A percentile compares a stretch with the other conserved stretches of the same genome.
These are phyloP conservation scores for Tamandua tetradactyla DNA, from an alignment of 2,797 vertebrate genomes.

Conservation along the genomic window DNA sequence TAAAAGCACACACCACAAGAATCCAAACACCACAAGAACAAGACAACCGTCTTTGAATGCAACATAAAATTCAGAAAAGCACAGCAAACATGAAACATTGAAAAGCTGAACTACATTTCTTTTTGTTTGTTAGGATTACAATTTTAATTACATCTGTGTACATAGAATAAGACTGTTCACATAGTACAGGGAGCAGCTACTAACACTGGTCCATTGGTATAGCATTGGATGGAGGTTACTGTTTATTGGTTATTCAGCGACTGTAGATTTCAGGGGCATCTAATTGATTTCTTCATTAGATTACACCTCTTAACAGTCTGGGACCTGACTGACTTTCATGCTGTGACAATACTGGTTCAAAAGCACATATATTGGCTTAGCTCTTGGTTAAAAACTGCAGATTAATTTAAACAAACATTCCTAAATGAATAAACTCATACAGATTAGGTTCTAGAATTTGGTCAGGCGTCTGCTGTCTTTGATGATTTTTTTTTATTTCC, in stretches of 20 bases:
- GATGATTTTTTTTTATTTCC: slow-evolving; percentile 79
- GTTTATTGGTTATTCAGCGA: slow-evolving; percentile 91
- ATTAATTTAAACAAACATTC: slow-evolving; percentile 79
- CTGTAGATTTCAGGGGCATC: slow-evolving; percentile 89
- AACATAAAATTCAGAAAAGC: slow-evolving; percentile 91
- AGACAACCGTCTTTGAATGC: slow-evolving; percentile 91
- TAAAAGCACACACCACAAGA: slow-evolving; percentile 95
- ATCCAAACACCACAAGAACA: slow-evolving; percentile 95
- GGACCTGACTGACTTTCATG: slow-evolving; percentile 88
- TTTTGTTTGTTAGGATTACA: slow-evolving; percentile 97
- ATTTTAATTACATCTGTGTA: slow-evolving; percentile 99
- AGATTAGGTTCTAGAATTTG: slow-evolving; percentile 85
- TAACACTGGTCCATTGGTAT: slow-evolving; percentile 96
- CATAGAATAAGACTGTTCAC: slow-evolving; percentile 97
- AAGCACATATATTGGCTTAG: slow-evolving; percentile 86
- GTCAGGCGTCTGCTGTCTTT: slow-evolving; percentile 84
- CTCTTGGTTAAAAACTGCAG: slow-evolving; percentile 85
- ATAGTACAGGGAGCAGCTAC: slow-evolving; percentile 96
- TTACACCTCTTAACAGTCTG: slow-evolving; percentile 91
- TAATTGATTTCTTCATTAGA: slow-evolving; percentile 92
- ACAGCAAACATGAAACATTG: slow-evolving; percentile 97
- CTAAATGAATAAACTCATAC: slow-evolving; percentile 84
- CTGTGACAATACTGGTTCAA: slow-evolving; percentile 86
- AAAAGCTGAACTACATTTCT: slow-evolving; percentile 95
- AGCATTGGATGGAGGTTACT: slow-evolving; percentile 92